Conservation (phyloP, 2,888 invertebrate species). For the Crepidodera aurea region DNA sequence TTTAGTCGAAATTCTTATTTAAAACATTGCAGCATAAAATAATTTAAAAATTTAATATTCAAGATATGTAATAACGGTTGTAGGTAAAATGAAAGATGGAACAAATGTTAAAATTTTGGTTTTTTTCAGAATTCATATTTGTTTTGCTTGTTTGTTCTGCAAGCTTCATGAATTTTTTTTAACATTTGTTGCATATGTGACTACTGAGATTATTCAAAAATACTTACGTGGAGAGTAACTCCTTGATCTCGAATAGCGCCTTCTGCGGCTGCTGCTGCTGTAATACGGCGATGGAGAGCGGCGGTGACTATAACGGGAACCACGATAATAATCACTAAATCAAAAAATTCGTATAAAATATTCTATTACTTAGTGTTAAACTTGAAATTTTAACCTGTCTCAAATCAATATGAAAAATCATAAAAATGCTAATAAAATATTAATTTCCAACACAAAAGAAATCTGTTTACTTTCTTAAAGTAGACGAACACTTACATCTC, state of each 20-base stretch:
- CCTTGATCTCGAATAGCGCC: slow-evolving; percentile 54
- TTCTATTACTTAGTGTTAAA: too few species aligned
- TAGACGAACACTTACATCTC: too few species aligned
- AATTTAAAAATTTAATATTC: too few species aligned
- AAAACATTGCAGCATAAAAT: too few species aligned
- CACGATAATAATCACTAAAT: slow-evolving; percentile 49
- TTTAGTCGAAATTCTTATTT: too few species aligned
- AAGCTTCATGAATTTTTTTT: neutral
- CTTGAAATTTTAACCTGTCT: too few species aligned
- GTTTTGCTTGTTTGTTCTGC: neutral
- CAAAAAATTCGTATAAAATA: neutral
- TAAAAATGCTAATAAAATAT: too few species aligned
- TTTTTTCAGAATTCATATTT: neutral
- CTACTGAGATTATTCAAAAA: neutral
- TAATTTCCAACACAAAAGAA: too few species aligned
- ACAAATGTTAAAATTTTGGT: neutral
- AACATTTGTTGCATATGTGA: neutral
- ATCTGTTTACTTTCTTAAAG: too few species aligned
- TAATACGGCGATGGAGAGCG: slow-evolving; percentile 55
- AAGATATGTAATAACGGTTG: too few species aligned
- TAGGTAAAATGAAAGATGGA: neutral
- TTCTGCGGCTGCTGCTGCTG: slow-evolving; percentile 45
- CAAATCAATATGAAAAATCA: too few species aligned
- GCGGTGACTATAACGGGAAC: slow-evolving; percentile 49
- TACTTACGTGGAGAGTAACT: slow-evolving; percentile 57